phyloP scores from a whole-genome alignment of 35 echinoderm and acorn worm species.

The Amphiura filiformis region DNA sequence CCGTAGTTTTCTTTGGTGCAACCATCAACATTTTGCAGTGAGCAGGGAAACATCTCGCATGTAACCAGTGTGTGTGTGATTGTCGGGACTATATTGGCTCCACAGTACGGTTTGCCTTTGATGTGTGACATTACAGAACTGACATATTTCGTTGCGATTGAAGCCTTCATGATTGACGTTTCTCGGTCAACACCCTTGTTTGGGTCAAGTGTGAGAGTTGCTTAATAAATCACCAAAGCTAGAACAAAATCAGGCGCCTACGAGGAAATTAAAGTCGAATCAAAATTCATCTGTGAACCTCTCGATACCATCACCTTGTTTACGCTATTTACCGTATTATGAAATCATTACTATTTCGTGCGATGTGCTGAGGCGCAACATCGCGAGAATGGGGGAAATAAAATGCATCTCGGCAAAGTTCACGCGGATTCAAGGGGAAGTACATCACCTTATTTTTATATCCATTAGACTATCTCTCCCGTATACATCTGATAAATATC shows the following conservation, averaged over 20 bases:
- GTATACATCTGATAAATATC: too few species aligned
- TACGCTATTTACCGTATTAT: too few species aligned
- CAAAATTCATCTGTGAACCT: not conserved
- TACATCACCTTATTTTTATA: too few species aligned
- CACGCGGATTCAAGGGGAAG: too few species aligned
- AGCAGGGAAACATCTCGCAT: not conserved
- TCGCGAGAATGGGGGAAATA: too few species aligned
- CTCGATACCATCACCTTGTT: too few species aligned
- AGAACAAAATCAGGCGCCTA: constrained; percentile 55
- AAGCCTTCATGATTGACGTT: constrained; percentile 61
- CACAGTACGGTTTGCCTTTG: constrained; percentile 1
- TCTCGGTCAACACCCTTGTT: constrained; percentile 76
- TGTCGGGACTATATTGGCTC: not conserved
- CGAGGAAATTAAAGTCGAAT: constrained; percentile 48
- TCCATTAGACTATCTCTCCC: too few species aligned
- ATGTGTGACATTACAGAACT: constrained; percentile 57
- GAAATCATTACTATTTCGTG: too few species aligned
- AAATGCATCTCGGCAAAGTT: too few species aligned
- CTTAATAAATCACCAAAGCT: constrained; percentile 64
- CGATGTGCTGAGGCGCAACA: too few species aligned
- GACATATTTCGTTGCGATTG: constrained; percentile 75
- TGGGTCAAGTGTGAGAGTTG: constrained; percentile 69
- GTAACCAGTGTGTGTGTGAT: not conserved
- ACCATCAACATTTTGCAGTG: not conserved
- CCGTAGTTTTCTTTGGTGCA: not conserved